A percentile compares a stretch with the other conserved stretches of the same genome.
Conservation (phyloP, 2,888 invertebrate genomes). For the Cerastis rubricosa region DNA sequence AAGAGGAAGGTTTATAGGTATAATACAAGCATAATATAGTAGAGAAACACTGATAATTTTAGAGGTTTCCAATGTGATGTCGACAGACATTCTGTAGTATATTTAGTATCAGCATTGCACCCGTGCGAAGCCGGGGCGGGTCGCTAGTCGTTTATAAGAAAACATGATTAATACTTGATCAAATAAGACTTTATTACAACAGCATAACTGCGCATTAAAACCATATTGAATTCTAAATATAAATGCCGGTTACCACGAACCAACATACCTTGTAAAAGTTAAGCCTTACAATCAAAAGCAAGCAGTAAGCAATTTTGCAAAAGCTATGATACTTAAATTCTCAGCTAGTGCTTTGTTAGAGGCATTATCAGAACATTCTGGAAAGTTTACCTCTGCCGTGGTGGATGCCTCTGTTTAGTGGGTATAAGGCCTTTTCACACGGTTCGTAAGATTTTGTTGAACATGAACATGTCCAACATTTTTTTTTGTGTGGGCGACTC, state of each 20-base stretch:
- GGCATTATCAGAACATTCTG: constrained; percentile 65
- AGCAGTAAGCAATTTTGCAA: constrained; percentile 62
- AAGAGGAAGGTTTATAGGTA: too few species aligned
- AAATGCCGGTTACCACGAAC: constrained; percentile 50
- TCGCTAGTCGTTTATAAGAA: constrained; percentile 19
- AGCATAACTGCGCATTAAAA: constrained; percentile 42
- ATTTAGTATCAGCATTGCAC: too few species aligned
- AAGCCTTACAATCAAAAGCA: constrained; percentile 56
- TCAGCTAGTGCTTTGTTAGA: constrained; percentile 54
- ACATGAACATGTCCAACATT: neutral
- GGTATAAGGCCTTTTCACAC: constrained; percentile 40
- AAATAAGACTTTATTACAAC: constrained; percentile 41
- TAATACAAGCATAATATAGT: too few species aligned
- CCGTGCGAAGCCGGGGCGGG: too few species aligned
- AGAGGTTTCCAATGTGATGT: too few species aligned
- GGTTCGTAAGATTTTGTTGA: neutral
- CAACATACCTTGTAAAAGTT: constrained; percentile 37
- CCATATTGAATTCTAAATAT: constrained; percentile 49
- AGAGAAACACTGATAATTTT: too few species aligned
- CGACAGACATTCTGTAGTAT: too few species aligned
- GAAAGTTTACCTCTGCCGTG: constrained; percentile 56
- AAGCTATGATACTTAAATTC: constrained; percentile 64
- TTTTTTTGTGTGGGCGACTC: neutral
- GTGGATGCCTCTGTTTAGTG: constrained; percentile 46
- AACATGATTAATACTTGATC: constrained; percentile 48